phyloP scores from a whole-genome alignment of 2,113 vertebrate genomes.

The Ploceus nigricollis region DNA sequence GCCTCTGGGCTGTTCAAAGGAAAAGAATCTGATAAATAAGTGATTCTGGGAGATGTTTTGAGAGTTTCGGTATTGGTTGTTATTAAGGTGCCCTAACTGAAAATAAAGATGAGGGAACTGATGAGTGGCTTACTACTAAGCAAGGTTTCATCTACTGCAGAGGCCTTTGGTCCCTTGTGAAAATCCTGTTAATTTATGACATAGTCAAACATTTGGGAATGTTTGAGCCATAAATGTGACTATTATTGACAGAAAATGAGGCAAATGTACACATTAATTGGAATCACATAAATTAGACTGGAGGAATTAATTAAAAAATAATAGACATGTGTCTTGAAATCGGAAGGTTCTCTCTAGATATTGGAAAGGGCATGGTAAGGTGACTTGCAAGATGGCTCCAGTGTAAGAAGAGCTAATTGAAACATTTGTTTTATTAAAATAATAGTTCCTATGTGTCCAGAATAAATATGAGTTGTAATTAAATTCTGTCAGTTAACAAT shows the following conservation, averaged over 20 bases:
- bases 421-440: conserved; percentile 50
- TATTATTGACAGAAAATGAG: conserved; percentile 50
- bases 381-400: not conserved
- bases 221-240: conserved; percentile 30
- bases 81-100: not conserved
- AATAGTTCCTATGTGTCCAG: not conserved
- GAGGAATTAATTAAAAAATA: conserved; percentile 51
- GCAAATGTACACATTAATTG: conserved; percentile 35
- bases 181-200: not conserved
- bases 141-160: not conserved
- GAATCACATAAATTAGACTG: not conserved
- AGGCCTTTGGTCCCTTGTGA: not conserved
- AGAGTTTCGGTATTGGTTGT: not conserved
- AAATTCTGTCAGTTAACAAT: conserved; percentile 15
- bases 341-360: not conserved
- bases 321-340: conserved; percentile 30
- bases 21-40: not conserved
- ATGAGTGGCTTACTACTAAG: not conserved
- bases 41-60: not conserved
- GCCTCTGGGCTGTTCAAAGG: not conserved
- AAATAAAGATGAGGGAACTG: not conserved
- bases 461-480: conserved; percentile 39
- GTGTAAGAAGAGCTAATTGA: conserved; percentile 24
- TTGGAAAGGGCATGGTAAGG: not conserved
- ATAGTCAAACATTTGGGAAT: conserved; percentile 25